phyloP scores from a whole-genome alignment of 2,797 vertebrate species.

The Agapornis canus region DNA sequence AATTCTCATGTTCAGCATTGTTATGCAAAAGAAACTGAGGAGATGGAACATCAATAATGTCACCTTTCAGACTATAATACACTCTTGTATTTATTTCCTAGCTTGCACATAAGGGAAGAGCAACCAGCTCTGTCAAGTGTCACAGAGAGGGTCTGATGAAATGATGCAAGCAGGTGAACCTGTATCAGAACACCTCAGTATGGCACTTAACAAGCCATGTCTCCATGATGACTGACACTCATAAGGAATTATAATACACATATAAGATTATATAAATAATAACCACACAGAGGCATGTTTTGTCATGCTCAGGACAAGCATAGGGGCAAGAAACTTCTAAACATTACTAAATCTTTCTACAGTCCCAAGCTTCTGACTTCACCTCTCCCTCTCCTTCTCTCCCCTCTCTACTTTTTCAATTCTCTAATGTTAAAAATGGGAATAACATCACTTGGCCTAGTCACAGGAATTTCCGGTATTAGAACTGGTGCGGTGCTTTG shows the following conservation, averaged over 20 bases:
- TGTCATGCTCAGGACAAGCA: neutral
- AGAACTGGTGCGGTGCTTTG: neutral
- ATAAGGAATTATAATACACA: neutral
- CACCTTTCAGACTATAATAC: neutral
- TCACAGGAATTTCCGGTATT: neutral
- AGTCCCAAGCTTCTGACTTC: neutral
- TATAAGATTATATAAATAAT: neutral
- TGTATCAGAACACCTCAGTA: neutral
- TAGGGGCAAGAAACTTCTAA: neutral
- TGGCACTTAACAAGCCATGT: neutral
- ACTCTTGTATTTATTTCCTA: neutral
- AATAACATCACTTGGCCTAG: neutral
- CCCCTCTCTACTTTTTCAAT: neutral
- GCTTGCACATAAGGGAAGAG: neutral
- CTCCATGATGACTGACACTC: neutral
- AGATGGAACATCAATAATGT: fast-evolving
- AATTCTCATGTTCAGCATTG: neutral
- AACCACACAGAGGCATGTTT: neutral
- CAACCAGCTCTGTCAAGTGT: neutral
- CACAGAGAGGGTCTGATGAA: neutral
- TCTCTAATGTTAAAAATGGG: neutral
- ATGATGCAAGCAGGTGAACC: neutral
- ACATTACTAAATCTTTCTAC: neutral
- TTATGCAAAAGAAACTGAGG: neutral
- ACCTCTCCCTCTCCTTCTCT: neutral